Conservation (phyloP, 2,113 vertebrate species). For the Maccullochella peelii region DNA sequence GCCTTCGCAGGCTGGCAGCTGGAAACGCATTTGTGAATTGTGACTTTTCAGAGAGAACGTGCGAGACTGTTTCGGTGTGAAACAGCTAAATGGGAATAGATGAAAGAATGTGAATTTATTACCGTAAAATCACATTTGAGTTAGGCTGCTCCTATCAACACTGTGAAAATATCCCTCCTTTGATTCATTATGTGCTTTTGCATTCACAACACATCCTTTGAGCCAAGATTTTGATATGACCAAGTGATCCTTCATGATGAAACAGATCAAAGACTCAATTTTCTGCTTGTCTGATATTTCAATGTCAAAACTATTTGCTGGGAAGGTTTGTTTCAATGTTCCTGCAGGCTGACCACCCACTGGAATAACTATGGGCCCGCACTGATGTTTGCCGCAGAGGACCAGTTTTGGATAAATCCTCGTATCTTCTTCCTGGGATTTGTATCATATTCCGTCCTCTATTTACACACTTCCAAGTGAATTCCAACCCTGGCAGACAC, state of each 20-base stretch:
- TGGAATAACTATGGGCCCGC: conserved; percentile 30
- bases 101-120: conserved; percentile 49
- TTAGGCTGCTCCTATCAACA: conserved; percentile 32
- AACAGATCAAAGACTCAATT: conserved; percentile 67
- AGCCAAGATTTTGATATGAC: conserved; percentile 58
- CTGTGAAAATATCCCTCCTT: conserved; percentile 20
- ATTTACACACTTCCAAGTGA: conserved; percentile 38
- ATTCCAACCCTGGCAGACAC: neutral
- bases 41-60: conserved; percentile 24
- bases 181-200: conserved; percentile 46
- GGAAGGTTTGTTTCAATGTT: conserved; percentile 34
- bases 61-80: conserved; percentile 25
- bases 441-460: neutral
- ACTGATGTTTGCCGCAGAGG: neutral
- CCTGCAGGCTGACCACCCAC: conserved; percentile 42
- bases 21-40: conserved; percentile 22
- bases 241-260: conserved; percentile 41
- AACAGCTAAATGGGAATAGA: conserved; percentile 45
- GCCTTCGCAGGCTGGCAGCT: conserved; percentile 43
- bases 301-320: conserved; percentile 59
- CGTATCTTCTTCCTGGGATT: neutral
- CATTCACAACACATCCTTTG: conserved; percentile 29
- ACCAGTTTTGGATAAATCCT: conserved; percentile 2
- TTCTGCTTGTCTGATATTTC: conserved; percentile 62
- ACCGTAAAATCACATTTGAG: conserved; percentile 39